phyloP scores from a whole-genome alignment of 2,797 vertebrate species.

The Acomys russatus region DNA sequence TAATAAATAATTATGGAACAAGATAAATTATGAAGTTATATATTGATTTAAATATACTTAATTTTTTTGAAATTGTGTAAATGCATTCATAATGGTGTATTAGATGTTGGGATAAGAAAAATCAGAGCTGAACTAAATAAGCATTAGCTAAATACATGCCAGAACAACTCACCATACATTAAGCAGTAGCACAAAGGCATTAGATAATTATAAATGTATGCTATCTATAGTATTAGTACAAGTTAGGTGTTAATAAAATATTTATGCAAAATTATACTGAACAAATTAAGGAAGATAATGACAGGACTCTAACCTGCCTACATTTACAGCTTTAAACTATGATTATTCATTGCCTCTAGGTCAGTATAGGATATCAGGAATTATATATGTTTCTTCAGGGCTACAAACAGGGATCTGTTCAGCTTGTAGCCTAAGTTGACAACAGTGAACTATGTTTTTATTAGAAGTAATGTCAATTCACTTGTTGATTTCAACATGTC shows the following conservation, averaged over 20 bases:
- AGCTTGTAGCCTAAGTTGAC: neutral
- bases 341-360: neutral
- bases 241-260: neutral
- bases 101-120: neutral
- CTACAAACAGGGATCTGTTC: neutral
- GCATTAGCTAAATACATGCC: neutral
- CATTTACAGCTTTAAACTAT: neutral
- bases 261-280: neutral
- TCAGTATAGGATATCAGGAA: neutral
- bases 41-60: neutral
- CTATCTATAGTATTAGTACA: too few relatives aligned
- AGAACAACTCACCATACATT: neutral
- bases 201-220: neutral
- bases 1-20: neutral
- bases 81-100: neutral
- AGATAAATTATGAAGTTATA: neutral
- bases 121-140: neutral
- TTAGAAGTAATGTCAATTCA: constrained; percentile 9
- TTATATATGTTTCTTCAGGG: neutral
- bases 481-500: constrained; percentile 38
- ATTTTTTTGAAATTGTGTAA: neutral
- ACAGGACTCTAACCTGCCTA: neutral
- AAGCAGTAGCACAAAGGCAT: neutral
- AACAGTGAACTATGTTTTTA: constrained; percentile 28
- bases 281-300: constrained; percentile 7